Conservation (phyloP, 2,888 invertebrate species). For the Allophyes oxyacanthae region DNA sequence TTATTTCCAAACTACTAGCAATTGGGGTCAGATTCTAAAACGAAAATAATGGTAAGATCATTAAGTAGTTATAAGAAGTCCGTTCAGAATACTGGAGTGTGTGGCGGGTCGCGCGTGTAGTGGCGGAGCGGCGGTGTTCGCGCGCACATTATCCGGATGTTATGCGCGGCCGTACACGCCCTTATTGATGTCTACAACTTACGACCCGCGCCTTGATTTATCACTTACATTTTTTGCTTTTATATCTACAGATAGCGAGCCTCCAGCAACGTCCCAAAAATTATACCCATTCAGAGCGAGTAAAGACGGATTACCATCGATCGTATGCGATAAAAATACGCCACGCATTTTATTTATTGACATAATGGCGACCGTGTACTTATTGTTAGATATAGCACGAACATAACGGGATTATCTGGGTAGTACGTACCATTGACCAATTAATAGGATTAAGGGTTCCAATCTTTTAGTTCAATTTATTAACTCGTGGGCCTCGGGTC, state of each 20-base stretch:
- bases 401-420: conserved; percentile 2
- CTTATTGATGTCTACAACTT: conserved; percentile 24
- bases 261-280: conserved; percentile 4
- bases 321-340: conserved; percentile 6
- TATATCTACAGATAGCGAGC: conserved; percentile 14
- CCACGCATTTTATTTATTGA: conserved; percentile 4
- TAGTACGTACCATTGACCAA: conserved; percentile 14
- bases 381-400: background rate
- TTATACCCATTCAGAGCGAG: conserved; percentile 12
- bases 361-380: background rate
- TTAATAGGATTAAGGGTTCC: conserved; percentile 21
- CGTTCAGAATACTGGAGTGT: too few species aligned
- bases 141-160: conserved; percentile 5
- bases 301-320: conserved; percentile 19
- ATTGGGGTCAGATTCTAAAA: background rate
- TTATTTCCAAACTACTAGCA: background rate
- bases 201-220: conserved; percentile 21
- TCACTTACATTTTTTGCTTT: conserved; percentile 28
- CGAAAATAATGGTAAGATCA: background rate
- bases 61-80: background rate
- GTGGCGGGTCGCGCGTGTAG: background rate
- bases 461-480: conserved; percentile 29
- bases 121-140: background rate
- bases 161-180: conserved; percentile 7
- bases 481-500: conserved; percentile 1